Percentiles rank a stretch among this genome's conserved stretches.
phyloP scores from a whole-genome alignment of 2,888 invertebrate species.

The Scaptomyza parva region DNA sequence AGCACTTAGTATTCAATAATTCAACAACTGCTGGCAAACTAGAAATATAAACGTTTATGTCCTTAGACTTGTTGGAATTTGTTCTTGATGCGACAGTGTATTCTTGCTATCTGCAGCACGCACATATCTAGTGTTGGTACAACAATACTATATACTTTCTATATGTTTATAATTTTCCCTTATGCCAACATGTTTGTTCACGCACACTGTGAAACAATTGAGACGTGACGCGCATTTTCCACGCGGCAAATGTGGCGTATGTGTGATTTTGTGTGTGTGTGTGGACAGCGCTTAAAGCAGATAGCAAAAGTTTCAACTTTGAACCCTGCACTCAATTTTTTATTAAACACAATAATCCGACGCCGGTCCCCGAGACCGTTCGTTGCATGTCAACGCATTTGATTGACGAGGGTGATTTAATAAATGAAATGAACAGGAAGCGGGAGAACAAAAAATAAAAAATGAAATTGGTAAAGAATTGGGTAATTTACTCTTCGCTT shows the following conservation, averaged over 20 bases:
- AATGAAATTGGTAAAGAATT: slow-evolving; percentile 34
- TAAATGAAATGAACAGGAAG: slow-evolving; percentile 55
- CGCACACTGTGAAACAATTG: slow-evolving; percentile 68
- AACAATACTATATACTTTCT: slow-evolving; percentile 27
- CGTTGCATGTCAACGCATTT: slow-evolving; percentile 72
- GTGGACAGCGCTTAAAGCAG: slow-evolving; percentile 53
- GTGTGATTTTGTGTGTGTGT: slow-evolving; percentile 38
- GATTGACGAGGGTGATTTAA: slow-evolving; percentile 81
- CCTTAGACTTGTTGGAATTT: slow-evolving; percentile 67
- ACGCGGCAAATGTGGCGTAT: slow-evolving; percentile 57
- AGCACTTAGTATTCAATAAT: slow-evolving; percentile 23
- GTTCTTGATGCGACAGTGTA: slow-evolving; percentile 71
- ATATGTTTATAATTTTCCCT: slow-evolving; percentile 62
- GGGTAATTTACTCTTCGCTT: slow-evolving; percentile 11
- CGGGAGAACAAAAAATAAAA: slow-evolving; percentile 6
- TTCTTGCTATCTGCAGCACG: slow-evolving; percentile 11
- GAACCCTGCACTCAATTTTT: slow-evolving; percentile 71
- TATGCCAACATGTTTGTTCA: slow-evolving; percentile 63
- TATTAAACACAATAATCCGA: slow-evolving; percentile 72
- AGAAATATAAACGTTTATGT: slow-evolving; percentile 55
- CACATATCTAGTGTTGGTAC: slow-evolving; percentile 32
- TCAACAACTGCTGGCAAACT: slow-evolving; percentile 25
- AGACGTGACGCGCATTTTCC: slow-evolving; percentile 66
- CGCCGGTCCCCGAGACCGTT: slow-evolving; percentile 28
- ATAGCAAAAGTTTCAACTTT: slow-evolving; percentile 67